phyloP scores from a whole-genome alignment of 2,888 invertebrate species.

The Mythimna loreyi region DNA sequence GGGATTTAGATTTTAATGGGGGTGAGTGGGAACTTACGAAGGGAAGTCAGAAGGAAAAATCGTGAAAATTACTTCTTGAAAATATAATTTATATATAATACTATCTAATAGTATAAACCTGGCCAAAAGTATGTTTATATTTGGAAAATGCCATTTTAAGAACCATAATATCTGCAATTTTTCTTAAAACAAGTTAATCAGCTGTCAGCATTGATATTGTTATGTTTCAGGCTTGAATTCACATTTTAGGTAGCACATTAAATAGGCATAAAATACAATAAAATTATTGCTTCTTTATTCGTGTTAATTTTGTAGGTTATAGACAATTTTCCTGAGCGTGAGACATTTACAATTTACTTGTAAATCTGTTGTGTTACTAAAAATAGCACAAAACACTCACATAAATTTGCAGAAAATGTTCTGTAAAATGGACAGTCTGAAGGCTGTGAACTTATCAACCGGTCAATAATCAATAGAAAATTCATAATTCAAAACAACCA shows the following conservation, averaged over 20 bases:
- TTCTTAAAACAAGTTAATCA: neutral
- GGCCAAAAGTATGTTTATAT: too few relatives aligned
- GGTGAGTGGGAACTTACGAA: neutral
- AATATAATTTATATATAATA: too few relatives aligned
- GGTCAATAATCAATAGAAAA: neutral
- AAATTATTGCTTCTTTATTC: neutral
- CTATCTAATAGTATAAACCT: too few relatives aligned
- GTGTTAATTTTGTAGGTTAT: neutral
- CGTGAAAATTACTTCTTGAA: too few relatives aligned
- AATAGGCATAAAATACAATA: neutral
- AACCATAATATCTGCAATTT: neutral
- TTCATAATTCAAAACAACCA: neutral
- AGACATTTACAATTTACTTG: neutral
- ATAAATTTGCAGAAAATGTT: neutral
- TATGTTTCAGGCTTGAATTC: constrained; percentile 9
- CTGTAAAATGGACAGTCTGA: constrained; percentile 1
- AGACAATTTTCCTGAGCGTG: neutral
- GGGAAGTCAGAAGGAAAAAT: neutral
- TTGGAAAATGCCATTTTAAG: neutral
- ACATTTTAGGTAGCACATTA: neutral
- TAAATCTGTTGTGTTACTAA: constrained; percentile 20
- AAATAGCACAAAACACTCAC: constrained; percentile 31
- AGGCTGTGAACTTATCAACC: neutral
- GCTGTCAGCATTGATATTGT: constrained; percentile 30
- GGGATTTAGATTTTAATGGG: too few relatives aligned